Base-by-base conservation (phyloP, 2,888 invertebrate genomes). In the Ophraella communa region DNA sequence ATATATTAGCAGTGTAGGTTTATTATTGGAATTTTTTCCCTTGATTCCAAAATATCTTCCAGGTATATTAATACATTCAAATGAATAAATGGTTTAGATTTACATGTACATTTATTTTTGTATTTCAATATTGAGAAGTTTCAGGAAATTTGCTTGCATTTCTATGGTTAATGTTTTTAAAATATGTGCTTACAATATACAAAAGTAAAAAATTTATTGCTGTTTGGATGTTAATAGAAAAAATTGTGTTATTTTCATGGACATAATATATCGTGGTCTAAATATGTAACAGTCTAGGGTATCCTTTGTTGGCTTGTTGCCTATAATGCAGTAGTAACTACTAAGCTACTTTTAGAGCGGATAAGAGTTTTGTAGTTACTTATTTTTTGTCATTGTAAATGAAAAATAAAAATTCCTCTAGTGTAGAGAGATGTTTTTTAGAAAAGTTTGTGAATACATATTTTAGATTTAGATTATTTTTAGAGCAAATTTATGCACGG, bases 241-340 rank as follows among this genome's bases (percentile, higher is more conserved):
- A 23, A 18, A 49, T 63, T 61, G 60, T 49, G 49, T 42, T 59
- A 65, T 68, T 68, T 68, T 60, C 61, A 67, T 55, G 64, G 68
- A 21, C 67, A 58, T 45, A 39, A 39, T 39, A 44, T 60, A 66
- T 14, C 49, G 69, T 66, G 74, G 73, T 78, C 78, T 79, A 80
- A 79, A 78, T 78, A 76, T 74, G 80, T 78, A 79, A 78, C 76
- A 78, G 79, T 76, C 80, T 80, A 79, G 79, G 79, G 77, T 78
- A 78, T 74, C 77, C 73, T 72, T 69, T 73, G 73, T 75, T 80
- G 80, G 81, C 80, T 71, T 73, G 72, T 71, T 81, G 81, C 81
- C 80, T 78, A 77, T 80, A 76, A 76, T 80, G 78, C 78, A 77
- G 69, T 60, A 53, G 52, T 77, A 76, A 75, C 73, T 77, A 75